phyloP scores from a whole-genome alignment of 2,113 vertebrate genomes.

The Sander vitreus region DNA sequence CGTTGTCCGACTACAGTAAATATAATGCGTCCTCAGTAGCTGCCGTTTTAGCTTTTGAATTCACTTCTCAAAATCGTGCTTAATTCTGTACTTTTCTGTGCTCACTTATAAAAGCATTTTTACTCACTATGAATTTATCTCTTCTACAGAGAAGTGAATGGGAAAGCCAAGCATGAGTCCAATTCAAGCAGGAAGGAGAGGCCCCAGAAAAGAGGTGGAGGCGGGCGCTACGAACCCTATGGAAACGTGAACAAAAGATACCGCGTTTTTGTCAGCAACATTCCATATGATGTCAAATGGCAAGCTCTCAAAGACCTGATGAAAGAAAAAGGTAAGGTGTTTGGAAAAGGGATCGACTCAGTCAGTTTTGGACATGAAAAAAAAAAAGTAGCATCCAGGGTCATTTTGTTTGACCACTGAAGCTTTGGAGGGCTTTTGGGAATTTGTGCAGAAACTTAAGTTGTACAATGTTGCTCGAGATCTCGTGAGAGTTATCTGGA shows the following conservation, averaged over 20 bases:
- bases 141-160: constrained; percentile 86
- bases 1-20: neutral
- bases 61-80: neutral
- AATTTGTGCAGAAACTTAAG: constrained; percentile 24
- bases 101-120: neutral
- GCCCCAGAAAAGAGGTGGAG: constrained; percentile 91
- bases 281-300: constrained; percentile 98
- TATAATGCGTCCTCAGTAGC: neutral
- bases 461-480: constrained; percentile 51
- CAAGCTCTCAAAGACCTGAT: constrained; percentile 97
- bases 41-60: neutral
- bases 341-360: neutral
- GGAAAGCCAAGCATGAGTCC: constrained; percentile 85
- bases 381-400: constrained; percentile 11
- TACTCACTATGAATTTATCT: neutral
- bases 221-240: constrained; percentile 93
- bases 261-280: constrained; percentile 98
- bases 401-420: constrained; percentile 59
- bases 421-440: constrained; percentile 37
- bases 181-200: constrained; percentile 92
- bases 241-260: constrained; percentile 91
- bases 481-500: constrained; percentile 48
- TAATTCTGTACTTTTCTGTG: neutral
- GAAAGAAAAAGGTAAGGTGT: constrained; percentile 96
- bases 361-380: constrained; percentile 4